A percentile compares a stretch with the other conserved stretches of the same genome.
Conservation (phyloP, 2,113 vertebrate genomes). For the Odocoileus virginianus region DNA sequence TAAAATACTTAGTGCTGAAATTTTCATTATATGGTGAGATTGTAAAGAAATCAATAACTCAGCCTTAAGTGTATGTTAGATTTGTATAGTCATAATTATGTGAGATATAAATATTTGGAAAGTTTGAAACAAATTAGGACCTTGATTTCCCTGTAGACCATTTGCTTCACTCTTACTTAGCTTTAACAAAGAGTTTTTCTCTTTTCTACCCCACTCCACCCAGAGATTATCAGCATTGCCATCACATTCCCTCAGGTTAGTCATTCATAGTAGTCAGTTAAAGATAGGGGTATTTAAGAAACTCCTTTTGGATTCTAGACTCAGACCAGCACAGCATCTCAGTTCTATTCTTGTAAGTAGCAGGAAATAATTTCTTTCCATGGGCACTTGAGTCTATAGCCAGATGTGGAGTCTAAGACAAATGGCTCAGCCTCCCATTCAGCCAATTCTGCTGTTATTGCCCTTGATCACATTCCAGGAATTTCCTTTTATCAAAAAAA, state of each 20-base stretch:
- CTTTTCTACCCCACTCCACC: not conserved
- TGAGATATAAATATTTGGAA: not conserved
- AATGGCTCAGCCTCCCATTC: not conserved
- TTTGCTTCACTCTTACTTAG: not conserved
- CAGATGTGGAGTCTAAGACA: not conserved
- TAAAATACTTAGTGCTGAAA: not conserved
- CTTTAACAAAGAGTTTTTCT: not conserved
- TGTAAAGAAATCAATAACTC: not conserved
- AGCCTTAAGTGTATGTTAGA: not conserved
- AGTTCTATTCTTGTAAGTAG: not conserved
- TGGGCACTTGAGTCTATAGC: not conserved
- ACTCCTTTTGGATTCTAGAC: not conserved
- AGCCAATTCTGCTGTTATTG: not conserved
- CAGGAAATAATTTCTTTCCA: not conserved
- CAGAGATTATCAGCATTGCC: not conserved
- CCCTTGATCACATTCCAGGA: not conserved
- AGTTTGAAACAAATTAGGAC: not conserved
- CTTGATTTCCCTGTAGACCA: not conserved
- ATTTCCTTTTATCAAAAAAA: not conserved
- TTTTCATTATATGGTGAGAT: not conserved
- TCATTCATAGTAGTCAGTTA: not conserved
- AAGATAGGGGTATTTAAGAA: not conserved
- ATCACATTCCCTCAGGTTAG: not conserved
- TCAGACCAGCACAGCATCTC: not conserved
- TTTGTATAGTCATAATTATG: not conserved